Evolutionary conservation across 2,797 vertebrate species (phyloP).

Genomic region (Botia almorhae): DNA sequence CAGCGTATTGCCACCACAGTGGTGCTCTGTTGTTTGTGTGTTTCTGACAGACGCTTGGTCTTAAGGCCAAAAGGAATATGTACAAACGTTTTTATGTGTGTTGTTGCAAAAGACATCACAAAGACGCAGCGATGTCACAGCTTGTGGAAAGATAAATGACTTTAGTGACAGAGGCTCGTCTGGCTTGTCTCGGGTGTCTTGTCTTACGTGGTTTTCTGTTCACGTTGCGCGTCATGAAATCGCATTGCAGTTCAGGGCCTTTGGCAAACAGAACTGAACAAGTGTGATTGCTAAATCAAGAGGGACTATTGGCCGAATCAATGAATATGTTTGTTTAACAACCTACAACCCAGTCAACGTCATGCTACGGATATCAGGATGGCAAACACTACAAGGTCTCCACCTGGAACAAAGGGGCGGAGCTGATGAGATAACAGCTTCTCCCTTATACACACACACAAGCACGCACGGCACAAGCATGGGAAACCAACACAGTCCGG

Average conservation of each 20-base stretch:
- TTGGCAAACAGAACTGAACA: constrained; percentile 12
- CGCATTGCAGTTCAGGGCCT: constrained; percentile 21
- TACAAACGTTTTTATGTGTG: not conserved
- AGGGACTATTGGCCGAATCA: constrained; percentile 17
- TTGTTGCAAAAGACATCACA: constrained; percentile 10
- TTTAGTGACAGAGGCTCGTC: not conserved
- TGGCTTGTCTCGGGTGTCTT: not conserved
- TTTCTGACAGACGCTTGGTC: not conserved
- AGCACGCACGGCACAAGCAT: not conserved
- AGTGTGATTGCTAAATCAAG: constrained; percentile 41
- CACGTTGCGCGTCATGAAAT: constrained; percentile 6
- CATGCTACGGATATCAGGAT: constrained; percentile 2
- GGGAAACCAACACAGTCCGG: constrained; percentile 31
- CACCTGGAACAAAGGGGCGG: constrained; percentile 12
- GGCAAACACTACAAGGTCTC: constrained; percentile 22
- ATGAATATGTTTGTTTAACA: constrained; percentile 41
- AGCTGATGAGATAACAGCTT: constrained; percentile 11
- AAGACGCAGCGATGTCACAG: not conserved
- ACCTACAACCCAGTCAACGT: constrained; percentile 28
- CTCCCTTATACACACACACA: constrained; percentile 21
- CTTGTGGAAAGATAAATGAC: not conserved
- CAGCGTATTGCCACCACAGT: not conserved
- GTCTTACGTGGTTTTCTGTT: constrained; percentile 10
- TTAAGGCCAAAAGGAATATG: not conserved
- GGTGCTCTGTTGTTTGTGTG: not conserved